Conservation (phyloP, 2,113 vertebrate species). For the Genyomyrus donnyi region DNA sequence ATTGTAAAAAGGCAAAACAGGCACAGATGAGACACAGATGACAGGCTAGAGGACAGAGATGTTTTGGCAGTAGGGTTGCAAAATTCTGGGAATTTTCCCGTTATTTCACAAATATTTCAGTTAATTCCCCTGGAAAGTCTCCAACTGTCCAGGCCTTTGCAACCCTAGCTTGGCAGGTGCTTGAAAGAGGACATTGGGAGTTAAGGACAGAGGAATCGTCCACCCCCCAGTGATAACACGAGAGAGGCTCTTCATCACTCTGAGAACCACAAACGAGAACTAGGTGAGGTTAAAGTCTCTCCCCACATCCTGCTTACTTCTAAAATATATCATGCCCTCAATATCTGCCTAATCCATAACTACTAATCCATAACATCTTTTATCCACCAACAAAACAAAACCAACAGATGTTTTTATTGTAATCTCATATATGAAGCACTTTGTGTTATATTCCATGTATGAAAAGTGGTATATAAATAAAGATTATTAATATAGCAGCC, state of each 20-base stretch:
- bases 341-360: neutral
- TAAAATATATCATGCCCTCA: neutral
- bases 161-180: neutral
- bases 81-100: no score
- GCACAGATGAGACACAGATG: neutral
- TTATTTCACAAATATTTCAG: no score
- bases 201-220: neutral
- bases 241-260: neutral
- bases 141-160: no score
- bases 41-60: neutral
- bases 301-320: neutral
- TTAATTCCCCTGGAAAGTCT: no score
- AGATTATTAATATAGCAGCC: neutral
- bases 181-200: neutral
- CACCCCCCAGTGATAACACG: neutral
- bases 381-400: neutral
- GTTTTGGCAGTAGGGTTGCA: neutral
- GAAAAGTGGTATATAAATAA: neutral
- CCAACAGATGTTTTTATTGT: neutral
- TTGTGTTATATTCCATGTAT: neutral
- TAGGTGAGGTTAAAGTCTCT: neutral
- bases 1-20: neutral
- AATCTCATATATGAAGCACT: neutral
- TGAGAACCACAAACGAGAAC: neutral
- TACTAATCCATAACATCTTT: neutral